Conservation (phyloP, 2,797 vertebrate genomes). For the Bovichtus diacanthus region DNA sequence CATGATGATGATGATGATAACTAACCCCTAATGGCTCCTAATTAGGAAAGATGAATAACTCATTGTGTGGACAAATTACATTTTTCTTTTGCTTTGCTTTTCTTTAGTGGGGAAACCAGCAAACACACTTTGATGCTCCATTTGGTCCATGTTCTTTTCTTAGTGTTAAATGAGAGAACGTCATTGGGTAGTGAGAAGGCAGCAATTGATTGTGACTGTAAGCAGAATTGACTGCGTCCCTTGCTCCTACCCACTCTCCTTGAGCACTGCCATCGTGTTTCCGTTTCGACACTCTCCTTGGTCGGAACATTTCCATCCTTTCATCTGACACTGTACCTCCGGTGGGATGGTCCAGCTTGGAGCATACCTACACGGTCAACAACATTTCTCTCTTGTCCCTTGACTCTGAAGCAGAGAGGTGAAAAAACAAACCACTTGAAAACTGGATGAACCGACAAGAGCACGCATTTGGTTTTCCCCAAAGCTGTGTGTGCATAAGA, state of each 20-base stretch:
- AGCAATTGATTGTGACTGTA: constrained; percentile 59
- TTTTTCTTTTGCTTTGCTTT: constrained; percentile 36
- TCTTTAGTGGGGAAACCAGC: constrained; percentile 46
- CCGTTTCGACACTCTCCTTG: constrained; percentile 18
- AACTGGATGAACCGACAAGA: constrained; percentile 29
- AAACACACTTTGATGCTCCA: constrained; percentile 36
- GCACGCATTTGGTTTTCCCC: constrained; percentile 9
- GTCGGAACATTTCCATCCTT: constrained; percentile 42
- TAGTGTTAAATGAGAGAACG: not conserved
- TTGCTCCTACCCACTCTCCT: constrained; percentile 10
- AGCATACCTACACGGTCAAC: constrained; percentile 62
- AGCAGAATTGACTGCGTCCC: constrained; percentile 43
- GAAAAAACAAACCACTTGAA: constrained; percentile 40
- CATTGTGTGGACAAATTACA: constrained; percentile 36
- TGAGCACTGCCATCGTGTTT: constrained; percentile 36
- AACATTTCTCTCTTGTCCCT: constrained; percentile 17
- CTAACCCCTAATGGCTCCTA: constrained; percentile 47
- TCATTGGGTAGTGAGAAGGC: constrained; percentile 30
- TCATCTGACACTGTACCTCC: constrained; percentile 52
- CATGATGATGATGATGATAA: constrained; percentile 60
- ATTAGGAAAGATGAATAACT: constrained; percentile 43
- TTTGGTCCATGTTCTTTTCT: constrained; percentile 20
- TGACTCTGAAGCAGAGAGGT: constrained; percentile 25
- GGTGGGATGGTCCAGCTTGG: constrained; percentile 23
- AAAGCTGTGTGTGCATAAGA: constrained; percentile 20